A percentile compares a stretch with the other conserved stretches of the same genome.
Conservation (phyloP, 1,140 invertebrate genomes). For the fruit fly (Drosophila melanogaster) region Release_6_plus_ISO1_MT NT_037436.4:22113501-22114000, state of each 20-base stretch:
- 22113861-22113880: neutral
- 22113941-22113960: neutral
- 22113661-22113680: neutral
- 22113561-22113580: constrained; percentile 2
- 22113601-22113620: constrained; percentile 79
- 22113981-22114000: constrained; percentile 80
- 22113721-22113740: too few species aligned
- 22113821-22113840: too few species aligned
- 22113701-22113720: neutral
- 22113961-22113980: neutral
- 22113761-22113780: too few species aligned
- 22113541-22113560: neutral
- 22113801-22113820: too few species aligned
- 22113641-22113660: constrained; percentile 3
- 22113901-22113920: constrained; percentile 51
- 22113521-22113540: constrained; percentile 37
- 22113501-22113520: constrained; percentile 24
- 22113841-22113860: neutral
- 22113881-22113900: constrained; percentile 8
- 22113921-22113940: constrained; percentile 9
- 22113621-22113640: constrained; percentile 45
- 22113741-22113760: too few species aligned
- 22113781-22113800: too few species aligned
- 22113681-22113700: neutral
- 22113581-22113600: constrained; percentile 27